Evolutionary conservation across 30 jellyfish, hydroid and myxozoan genomes (phyloP), one percentile per base, ranked within the genome.

Genomic region (Sanderia malayensis): DNA sequence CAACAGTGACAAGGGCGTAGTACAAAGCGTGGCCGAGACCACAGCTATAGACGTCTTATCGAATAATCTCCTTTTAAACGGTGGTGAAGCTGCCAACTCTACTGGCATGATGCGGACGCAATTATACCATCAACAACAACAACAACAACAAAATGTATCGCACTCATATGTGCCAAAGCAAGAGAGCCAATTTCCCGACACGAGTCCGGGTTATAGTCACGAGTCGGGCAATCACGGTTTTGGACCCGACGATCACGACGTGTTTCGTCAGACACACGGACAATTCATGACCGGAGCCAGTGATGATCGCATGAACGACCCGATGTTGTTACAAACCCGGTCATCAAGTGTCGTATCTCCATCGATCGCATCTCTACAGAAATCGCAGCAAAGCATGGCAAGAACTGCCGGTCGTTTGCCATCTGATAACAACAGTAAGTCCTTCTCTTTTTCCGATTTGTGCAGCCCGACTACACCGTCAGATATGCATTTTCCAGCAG

Each of bases 401-500:
- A 21, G 30, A n/a, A 7, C 76, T 19, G 32, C 25, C 18, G 79
- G 53, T 34, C 44, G 31, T 2, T 2, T 49, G 25, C 64, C 23
- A 18, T 76, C 87, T 7, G 67, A 68, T 26, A 58, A 73, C 25
- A 66, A 69, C 59, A 78, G 79, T 70, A 76, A 57, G 19, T 71
- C 89, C 0, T 76, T 65, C 4, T 78, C 89, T 0, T 64, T 78
- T 2, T 9, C 81, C 0, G 89, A 78, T 18, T 28, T 78, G 44
- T 49, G 64, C 27, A 49, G 64, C 18, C 64, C 64, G 27, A 4
- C 64, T 4, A 31, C 80, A 0, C 53, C 81, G 8, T 55, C 58
- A 31, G 89, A 78, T 18, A 24, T 78, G 70, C 82, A 78, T 30
- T 65, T 83, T 33, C 69, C 94, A 0, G 75, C 68, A 0, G 32